phyloP scores from a whole-genome alignment of 1,140 invertebrate genomes.

The Psilanteris sp. region DNA sequence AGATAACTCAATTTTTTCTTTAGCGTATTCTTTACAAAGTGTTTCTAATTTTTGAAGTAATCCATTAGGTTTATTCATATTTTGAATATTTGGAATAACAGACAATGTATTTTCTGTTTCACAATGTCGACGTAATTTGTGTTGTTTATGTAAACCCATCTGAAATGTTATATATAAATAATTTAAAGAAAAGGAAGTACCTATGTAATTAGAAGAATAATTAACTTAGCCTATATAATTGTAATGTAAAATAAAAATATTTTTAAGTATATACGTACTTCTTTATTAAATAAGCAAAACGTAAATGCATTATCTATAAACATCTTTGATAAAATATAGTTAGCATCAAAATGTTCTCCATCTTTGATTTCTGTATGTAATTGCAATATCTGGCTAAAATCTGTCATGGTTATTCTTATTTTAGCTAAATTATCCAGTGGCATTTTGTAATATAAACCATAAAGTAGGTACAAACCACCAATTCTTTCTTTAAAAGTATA shows the following conservation, averaged over 20 bases:
- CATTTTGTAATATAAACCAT: constrained; percentile 76
- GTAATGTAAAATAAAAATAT: not conserved
- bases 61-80: constrained; percentile 51
- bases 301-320: constrained; percentile 70
- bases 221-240: too few species aligned
- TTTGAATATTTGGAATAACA: constrained; percentile 60
- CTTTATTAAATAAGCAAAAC: constrained; percentile 68
- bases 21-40: constrained; percentile 66
- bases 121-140: constrained; percentile 37
- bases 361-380: constrained; percentile 67
- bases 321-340: constrained; percentile 74
- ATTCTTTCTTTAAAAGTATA: constrained; percentile 69
- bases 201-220: too few species aligned
- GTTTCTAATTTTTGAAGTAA: constrained; percentile 57
- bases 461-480: constrained; percentile 74
- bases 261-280: constrained; percentile 65
- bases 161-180: constrained; percentile 22
- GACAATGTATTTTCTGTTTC: constrained; percentile 60
- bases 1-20: constrained; percentile 55
- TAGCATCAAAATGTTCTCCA: constrained; percentile 72
- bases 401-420: constrained; percentile 70
- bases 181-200: too few species aligned
- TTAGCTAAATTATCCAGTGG: constrained; percentile 67
- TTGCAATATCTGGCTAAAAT: constrained; percentile 69
- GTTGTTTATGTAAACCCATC: constrained; percentile 70